Percentiles rank a stretch among this genome's conserved stretches.
These are phyloP conservation scores for Drosophila antonietae DNA, from an alignment of 2,888 invertebrate genomes.

Conservation along the genomic window DNA sequence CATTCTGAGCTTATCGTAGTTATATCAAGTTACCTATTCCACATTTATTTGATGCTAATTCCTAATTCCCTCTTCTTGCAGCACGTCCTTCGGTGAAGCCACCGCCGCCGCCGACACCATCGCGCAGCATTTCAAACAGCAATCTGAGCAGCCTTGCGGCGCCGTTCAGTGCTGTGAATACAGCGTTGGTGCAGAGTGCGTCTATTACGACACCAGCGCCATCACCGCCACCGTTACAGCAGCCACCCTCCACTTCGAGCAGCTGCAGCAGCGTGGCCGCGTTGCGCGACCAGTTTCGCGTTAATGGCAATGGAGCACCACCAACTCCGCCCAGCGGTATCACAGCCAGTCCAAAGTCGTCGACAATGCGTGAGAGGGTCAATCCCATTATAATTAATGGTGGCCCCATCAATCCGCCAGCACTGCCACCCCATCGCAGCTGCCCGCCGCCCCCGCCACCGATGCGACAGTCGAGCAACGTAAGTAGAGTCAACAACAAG, in stretches of 20 bases:
- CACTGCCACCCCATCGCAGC: constrained; percentile 84
- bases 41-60: background rate
- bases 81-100: constrained; percentile 84
- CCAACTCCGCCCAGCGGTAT: constrained; percentile 54
- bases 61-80: constrained; percentile 34
- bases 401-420: constrained; percentile 81
- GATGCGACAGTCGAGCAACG: constrained; percentile 82
- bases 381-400: constrained; percentile 81
- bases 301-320: constrained; percentile 71
- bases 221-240: constrained; percentile 57
- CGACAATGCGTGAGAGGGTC: constrained; percentile 66
- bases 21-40: too few species aligned
- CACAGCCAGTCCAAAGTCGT: constrained; percentile 69
- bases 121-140: constrained; percentile 84
- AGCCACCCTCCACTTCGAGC: constrained; percentile 76
- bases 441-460: constrained; percentile 85
- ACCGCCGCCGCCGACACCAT: constrained; percentile 84
- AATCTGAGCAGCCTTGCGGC: constrained; percentile 81
- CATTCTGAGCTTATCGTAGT: too few species aligned
- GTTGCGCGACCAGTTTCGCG: constrained; percentile 83
- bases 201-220: constrained; percentile 60
- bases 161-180: constrained; percentile 76
- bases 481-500: constrained; percentile 73
- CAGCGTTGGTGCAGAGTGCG: constrained; percentile 71
- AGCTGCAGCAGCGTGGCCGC: constrained; percentile 82